A percentile compares a stretch with the other conserved stretches of the same genome.
Evolutionary conservation across 2,888 invertebrate genomes (phyloP).

Genomic region (Patella pellucida): DNA sequence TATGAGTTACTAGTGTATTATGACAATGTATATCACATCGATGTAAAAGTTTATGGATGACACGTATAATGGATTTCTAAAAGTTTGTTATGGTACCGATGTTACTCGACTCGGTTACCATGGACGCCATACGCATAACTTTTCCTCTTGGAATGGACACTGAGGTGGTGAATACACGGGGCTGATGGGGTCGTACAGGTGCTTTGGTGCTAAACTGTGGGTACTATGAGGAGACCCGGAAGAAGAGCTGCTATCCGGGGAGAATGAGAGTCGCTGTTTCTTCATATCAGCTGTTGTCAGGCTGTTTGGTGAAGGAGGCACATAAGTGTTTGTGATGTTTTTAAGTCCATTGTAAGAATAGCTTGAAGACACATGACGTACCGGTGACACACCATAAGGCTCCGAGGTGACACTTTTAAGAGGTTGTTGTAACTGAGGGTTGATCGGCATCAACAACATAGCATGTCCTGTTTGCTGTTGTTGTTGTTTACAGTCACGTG

Average conservation of each 20-base stretch:
- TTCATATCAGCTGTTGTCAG: not conserved
- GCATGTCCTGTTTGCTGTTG: not conserved
- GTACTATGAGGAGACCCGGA: not conserved
- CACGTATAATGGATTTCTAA: no score
- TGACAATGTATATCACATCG: no score
- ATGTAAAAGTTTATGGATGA: no score
- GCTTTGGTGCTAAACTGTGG: not conserved
- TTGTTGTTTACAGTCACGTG: not conserved
- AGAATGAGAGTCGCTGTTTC: not conserved
- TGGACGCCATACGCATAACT: constrained; percentile 24
- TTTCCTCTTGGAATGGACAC: constrained; percentile 23
- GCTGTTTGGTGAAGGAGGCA: not conserved
- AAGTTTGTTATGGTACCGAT: not conserved
- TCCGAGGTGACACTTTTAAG: not conserved
- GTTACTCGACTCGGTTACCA: constrained; percentile 16
- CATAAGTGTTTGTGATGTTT: constrained; percentile 1
- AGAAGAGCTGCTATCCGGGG: not conserved
- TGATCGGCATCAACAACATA: not conserved
- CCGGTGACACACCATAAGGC: not conserved
- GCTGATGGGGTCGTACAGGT: not conserved
- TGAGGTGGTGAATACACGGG: constrained; percentile 16
- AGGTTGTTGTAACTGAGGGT: not conserved
- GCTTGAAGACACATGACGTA: not conserved
- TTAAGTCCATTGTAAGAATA: not conserved
- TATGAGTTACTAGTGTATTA: no score